phyloP scores from a whole-genome alignment of 2,888 invertebrate species.

The Orgyia antiqua region DNA sequence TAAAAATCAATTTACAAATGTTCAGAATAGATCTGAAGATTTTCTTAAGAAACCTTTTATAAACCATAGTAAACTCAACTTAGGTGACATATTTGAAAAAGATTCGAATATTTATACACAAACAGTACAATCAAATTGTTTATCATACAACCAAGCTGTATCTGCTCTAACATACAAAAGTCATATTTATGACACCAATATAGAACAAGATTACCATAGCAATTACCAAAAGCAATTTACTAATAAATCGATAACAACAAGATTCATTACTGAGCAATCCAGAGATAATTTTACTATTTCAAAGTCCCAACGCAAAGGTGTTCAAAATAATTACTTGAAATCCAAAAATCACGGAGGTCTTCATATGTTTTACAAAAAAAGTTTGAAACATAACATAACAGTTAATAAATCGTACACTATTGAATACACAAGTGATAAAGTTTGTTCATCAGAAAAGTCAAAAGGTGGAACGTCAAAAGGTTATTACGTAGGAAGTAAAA shows the following conservation, averaged over 20 bases:
- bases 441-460: background rate
- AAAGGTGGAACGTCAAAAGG: no score
- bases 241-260: conserved; percentile 11
- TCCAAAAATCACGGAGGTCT: background rate
- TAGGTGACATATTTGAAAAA: conserved; percentile 2
- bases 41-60: background rate
- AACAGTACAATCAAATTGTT: background rate
- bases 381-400: conserved; percentile 13
- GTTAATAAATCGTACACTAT: conserved; percentile 29
- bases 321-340: background rate
- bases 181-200: conserved; percentile 26
- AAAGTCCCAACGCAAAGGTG: background rate
- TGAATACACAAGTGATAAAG: conserved; percentile 24
- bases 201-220: background rate
- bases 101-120: background rate
- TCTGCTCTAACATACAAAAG: conserved; percentile 41
- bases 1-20: conserved; percentile 1
- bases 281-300: conserved; percentile 31
- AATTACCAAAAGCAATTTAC: background rate
- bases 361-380: background rate
- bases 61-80: background rate
- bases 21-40: background rate
- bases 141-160: conserved; percentile 1
- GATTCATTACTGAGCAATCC: conserved; percentile 37
- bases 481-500: background rate